These are phyloP conservation scores for Uria aalge DNA, from an alignment of 2,113 vertebrate species.

Conservation along the genomic window DNA sequence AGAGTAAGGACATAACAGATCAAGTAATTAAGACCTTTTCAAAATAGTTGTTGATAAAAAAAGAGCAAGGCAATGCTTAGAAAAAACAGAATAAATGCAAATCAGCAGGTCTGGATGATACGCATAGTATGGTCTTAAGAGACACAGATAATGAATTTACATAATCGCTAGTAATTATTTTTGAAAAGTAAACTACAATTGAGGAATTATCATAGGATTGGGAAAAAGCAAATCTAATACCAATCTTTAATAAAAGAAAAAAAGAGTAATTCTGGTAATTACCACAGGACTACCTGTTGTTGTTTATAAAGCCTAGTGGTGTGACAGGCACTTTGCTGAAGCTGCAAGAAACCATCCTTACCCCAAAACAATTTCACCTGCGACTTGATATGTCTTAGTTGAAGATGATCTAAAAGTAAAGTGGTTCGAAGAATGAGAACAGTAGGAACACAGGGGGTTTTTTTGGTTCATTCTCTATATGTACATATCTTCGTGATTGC, in stretches of 20 bases:
- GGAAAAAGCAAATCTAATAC: conserved; percentile 20
- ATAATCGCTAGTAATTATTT: conserved; percentile 58
- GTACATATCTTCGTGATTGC: not conserved
- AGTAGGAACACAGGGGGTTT: not conserved
- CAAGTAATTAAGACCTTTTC: conserved; percentile 60
- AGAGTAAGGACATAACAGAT: conserved; percentile 29
- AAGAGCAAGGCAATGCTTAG: conserved; percentile 21
- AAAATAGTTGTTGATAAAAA: conserved; percentile 51
- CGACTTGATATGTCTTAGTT: not conserved
- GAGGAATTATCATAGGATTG: conserved; percentile 29
- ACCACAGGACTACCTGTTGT: not conserved
- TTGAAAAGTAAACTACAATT: conserved; percentile 36
- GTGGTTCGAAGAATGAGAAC: not conserved
- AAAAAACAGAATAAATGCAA: conserved; percentile 27
- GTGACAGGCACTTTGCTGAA: not conserved
- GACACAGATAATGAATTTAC: conserved; percentile 60
- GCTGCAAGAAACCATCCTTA: not conserved
- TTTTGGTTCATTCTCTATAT: not conserved
- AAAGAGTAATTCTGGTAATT: conserved; percentile 17
- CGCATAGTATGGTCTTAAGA: conserved; percentile 30
- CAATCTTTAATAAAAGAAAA: not conserved
- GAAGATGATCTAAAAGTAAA: not conserved
- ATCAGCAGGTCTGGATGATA: conserved; percentile 33
- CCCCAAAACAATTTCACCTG: not conserved
- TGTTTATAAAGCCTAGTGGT: not conserved